phyloP scores from a whole-genome alignment of 2,797 vertebrate species.

The Nothura maculosa region DNA sequence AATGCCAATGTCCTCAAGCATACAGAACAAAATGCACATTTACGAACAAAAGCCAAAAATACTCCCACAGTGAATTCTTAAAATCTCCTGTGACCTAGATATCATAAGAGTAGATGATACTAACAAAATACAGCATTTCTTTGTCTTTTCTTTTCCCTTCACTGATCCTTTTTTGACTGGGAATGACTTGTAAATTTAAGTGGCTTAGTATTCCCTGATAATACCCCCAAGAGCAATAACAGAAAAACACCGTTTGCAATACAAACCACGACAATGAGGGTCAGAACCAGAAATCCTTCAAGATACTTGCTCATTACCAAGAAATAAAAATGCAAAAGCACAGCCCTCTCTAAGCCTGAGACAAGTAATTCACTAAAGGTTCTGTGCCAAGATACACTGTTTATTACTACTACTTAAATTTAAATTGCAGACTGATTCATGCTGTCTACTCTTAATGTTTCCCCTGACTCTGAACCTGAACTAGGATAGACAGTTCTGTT shows the following conservation, averaged over 20 bases:
- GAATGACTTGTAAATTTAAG: not conserved
- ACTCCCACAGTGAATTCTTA: not conserved
- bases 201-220: not conserved
- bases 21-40: not conserved
- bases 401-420: conserved; percentile 36
- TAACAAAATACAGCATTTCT: not conserved
- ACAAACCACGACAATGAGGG: not conserved
- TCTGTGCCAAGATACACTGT: conserved; percentile 6
- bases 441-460: conserved; percentile 29
- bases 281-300: not conserved
- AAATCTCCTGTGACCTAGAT: not conserved
- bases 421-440: conserved; percentile 50
- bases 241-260: not conserved
- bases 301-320: not conserved
- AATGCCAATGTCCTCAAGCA: not conserved
- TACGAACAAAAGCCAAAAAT: conserved; percentile 6
- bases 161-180: not conserved
- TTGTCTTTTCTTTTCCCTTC: not conserved
- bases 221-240: not conserved
- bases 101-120: not conserved
- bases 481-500: conserved; percentile 39
- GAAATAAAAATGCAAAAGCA: not conserved
- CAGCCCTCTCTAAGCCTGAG: not conserved
- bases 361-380: not conserved
- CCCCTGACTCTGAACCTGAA: conserved; percentile 41